Evolutionary conservation across 2,113 vertebrate genomes (phyloP).

Genomic region (Pelecanus crispus): DNA sequence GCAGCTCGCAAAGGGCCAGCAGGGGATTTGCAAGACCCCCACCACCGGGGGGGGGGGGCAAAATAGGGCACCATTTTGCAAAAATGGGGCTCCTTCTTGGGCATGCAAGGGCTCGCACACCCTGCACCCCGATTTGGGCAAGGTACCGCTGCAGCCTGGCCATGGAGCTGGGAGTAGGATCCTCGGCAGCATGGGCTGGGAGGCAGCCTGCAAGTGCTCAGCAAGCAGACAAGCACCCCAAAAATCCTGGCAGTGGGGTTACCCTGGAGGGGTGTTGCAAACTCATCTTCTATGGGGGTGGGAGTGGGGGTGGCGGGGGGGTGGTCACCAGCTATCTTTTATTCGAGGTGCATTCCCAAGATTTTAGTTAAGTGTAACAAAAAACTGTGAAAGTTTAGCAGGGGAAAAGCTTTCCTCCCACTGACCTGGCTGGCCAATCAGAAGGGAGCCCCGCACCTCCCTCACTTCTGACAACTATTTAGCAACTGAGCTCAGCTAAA

Average conservation of each 20-base stretch:
- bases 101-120: rapidly evolving
- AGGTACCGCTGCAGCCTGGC: neutral
- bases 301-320: neutral
- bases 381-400: slow-evolving; percentile 65
- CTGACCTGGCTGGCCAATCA: slow-evolving; percentile 73
- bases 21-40: neutral
- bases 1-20: neutral
- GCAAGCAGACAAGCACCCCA: neutral
- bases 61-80: neutral
- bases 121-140: rapidly evolving
- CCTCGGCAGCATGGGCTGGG: neutral
- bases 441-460: slow-evolving; percentile 76
- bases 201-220: neutral
- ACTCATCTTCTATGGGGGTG: rapidly evolving
- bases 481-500: slow-evolving; percentile 88
- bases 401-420: slow-evolving; percentile 78
- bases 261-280: neutral
- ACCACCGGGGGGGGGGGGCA: rapidly evolving
- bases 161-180: rapidly evolving
- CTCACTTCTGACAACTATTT: slow-evolving; percentile 90
- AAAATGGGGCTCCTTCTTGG: rapidly evolving
- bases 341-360: slow-evolving; percentile 54
- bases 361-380: slow-evolving; percentile 62
- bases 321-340: neutral
- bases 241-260: rapidly evolving